Percentiles rank a stretch among this genome's conserved stretches.
Evolutionary conservation across 2,113 vertebrate genomes (phyloP).

Genomic region (Prietella phreatophila): DNA sequence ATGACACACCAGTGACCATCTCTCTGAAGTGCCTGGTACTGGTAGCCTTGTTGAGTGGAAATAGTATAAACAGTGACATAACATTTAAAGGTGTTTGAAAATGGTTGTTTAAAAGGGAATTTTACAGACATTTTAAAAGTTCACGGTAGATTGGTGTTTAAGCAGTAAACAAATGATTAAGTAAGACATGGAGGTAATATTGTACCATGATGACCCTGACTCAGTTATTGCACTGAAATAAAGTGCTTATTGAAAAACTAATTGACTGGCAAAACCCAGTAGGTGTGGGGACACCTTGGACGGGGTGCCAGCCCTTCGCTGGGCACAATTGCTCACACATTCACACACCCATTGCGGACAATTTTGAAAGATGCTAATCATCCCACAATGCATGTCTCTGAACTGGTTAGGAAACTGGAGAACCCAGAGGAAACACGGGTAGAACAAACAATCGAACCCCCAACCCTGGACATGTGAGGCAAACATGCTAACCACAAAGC

Average conservation of each 20-base stretch:
- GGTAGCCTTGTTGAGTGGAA: conserved; percentile 1
- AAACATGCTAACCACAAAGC: too few relatives aligned
- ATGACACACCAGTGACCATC: not conserved
- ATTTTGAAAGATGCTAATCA: too few relatives aligned
- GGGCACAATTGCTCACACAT: too few relatives aligned
- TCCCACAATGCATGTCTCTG: too few relatives aligned
- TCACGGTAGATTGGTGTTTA: not conserved
- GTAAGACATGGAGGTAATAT: not conserved
- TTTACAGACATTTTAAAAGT: not conserved
- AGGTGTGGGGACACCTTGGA: not conserved
- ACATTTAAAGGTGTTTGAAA: not conserved
- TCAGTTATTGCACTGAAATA: not conserved
- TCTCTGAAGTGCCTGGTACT: not conserved
- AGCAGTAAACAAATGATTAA: not conserved
- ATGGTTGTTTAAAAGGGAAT: not conserved
- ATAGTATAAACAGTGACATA: not conserved
- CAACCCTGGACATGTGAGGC: too few relatives aligned
- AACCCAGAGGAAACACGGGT: too few relatives aligned
- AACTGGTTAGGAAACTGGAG: too few relatives aligned
- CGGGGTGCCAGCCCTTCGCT: too few relatives aligned
- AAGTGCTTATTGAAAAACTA: not conserved
- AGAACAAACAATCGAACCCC: too few relatives aligned
- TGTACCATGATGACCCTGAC: not conserved
- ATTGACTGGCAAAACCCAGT: not conserved
- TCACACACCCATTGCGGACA: too few relatives aligned